phyloP scores from a whole-genome alignment of 2,888 invertebrate genomes.

The Andrena marginata region DNA sequence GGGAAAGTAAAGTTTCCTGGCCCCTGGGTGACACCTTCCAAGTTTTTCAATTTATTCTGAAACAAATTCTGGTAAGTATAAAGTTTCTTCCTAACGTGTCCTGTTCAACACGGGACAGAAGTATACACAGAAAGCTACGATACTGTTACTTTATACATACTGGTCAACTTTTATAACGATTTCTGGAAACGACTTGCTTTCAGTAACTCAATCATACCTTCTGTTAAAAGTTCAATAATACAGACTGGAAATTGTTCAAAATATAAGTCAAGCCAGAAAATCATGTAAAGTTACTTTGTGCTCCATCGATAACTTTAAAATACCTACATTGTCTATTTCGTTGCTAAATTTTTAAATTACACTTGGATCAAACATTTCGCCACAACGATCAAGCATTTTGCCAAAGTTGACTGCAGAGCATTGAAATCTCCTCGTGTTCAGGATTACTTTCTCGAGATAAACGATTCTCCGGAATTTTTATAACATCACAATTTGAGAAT shows the following conservation, averaged over 20 bases:
- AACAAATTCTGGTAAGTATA: conserved; percentile 14
- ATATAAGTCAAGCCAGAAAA: background rate
- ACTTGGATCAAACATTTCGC: too few species aligned
- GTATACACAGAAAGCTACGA: background rate
- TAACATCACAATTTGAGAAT: too few species aligned
- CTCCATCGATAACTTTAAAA: background rate
- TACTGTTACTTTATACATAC: background rate
- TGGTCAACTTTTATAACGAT: background rate
- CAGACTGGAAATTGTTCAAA: background rate
- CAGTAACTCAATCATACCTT: background rate
- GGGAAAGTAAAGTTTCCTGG: conserved; percentile 6
- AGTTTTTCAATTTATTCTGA: conserved; percentile 35
- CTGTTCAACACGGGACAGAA: conserved; percentile 7
- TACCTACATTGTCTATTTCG: too few species aligned
- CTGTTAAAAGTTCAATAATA: background rate
- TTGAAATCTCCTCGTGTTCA: too few species aligned
- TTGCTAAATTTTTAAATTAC: too few species aligned
- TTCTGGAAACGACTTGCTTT: background rate
- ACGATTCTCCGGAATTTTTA: too few species aligned
- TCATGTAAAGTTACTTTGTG: background rate
- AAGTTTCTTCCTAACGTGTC: conserved; percentile 14
- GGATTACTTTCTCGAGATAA: too few species aligned
- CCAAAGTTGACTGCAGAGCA: too few species aligned
- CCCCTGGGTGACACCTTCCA: background rate
- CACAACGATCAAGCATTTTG: too few species aligned